phyloP scores from a whole-genome alignment of 2,797 vertebrate species.

The Dicrostonyx torquatus region DNA sequence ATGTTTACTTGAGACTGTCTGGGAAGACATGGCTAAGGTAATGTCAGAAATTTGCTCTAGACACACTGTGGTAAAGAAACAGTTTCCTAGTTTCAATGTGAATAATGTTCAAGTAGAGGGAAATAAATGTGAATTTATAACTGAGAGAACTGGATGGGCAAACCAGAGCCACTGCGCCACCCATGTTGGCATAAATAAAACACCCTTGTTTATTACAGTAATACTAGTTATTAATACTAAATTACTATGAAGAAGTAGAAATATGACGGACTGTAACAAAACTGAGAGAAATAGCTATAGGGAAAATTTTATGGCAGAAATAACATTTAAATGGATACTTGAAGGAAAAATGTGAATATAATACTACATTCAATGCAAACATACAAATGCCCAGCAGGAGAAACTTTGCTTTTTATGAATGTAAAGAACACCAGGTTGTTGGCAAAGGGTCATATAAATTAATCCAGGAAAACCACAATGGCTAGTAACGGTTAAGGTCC shows the following conservation, averaged over 20 bases:
- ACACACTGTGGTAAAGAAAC: neutral
- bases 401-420: neutral
- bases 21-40: too few relatives aligned
- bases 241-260: neutral
- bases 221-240: neutral
- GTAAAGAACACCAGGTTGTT: neutral
- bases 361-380: neutral
- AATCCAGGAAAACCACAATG: neutral
- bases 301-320: neutral
- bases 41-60: neutral
- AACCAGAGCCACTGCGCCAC: too few relatives aligned
- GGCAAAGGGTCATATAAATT: neutral
- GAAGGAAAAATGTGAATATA: constrained; percentile 6
- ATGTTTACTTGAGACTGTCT: neutral
- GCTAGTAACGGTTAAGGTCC: neutral
- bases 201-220: too few relatives aligned
- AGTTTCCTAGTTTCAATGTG: neutral
- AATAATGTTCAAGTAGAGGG: neutral
- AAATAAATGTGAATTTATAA: neutral
- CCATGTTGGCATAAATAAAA: too few relatives aligned
- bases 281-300: neutral
- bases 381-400: neutral
- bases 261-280: neutral
- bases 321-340: neutral
- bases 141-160: too few relatives aligned